phyloP scores from a whole-genome alignment of 1,140 invertebrate genomes.

The Drosophila virilis region DNA sequence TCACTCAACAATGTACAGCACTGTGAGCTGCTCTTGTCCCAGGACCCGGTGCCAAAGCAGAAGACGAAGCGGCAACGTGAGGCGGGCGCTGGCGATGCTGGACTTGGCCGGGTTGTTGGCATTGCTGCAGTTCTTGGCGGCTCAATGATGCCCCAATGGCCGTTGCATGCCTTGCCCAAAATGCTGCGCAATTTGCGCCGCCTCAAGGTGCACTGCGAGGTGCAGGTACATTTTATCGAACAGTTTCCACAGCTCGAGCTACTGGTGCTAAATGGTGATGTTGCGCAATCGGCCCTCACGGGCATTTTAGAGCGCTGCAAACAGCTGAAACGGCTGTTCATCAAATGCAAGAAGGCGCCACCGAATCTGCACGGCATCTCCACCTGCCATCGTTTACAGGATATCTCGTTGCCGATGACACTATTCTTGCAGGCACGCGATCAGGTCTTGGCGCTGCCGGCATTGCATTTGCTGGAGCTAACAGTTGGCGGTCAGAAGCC shows the following conservation, averaged over 20 bases:
- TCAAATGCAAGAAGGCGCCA: slow-evolving; percentile 12
- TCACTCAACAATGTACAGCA: slow-evolving; percentile 27
- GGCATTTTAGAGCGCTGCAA: slow-evolving; percentile 52
- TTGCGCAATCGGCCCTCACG: slow-evolving; percentile 45
- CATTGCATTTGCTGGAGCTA: slow-evolving; percentile 31
- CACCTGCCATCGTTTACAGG: not conserved
- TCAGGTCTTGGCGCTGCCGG: slow-evolving; percentile 2
- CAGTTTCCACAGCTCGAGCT: slow-evolving; percentile 40
- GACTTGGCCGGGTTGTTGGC: not conserved
- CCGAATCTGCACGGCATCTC: slow-evolving; percentile 10
- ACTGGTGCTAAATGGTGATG: slow-evolving; percentile 33
- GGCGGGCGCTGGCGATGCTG: slow-evolving; percentile 2
- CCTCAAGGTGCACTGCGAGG: slow-evolving; percentile 36
- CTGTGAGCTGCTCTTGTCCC: slow-evolving; percentile 33
- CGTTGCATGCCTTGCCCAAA: slow-evolving; percentile 51
- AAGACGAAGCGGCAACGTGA: not conserved
- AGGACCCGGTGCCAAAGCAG: not conserved
- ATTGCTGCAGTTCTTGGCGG: slow-evolving; percentile 17
- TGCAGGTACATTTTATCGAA: slow-evolving; percentile 58
- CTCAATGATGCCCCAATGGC: slow-evolving; percentile 40
- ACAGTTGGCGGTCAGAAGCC: not conserved
- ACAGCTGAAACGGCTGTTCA: slow-evolving; percentile 30
- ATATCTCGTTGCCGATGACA: slow-evolving; percentile 34
- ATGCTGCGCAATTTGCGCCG: slow-evolving; percentile 47
- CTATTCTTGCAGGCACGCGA: slow-evolving; percentile 13